phyloP scores from a whole-genome alignment of 1,140 invertebrate species.

The Brachionus rubens region DNA sequence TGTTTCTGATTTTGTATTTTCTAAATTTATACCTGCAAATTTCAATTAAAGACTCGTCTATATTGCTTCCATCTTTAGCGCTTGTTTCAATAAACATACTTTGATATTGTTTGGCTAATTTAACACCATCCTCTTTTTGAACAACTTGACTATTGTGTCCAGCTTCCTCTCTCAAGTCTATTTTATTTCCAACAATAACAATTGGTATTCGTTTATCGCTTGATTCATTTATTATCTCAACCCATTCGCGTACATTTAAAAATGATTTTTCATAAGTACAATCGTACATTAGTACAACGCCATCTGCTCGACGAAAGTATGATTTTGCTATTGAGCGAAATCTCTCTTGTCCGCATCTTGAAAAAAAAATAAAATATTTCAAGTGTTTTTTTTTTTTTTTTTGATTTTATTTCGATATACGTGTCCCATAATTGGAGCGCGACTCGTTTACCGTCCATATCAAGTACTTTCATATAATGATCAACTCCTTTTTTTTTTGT shows the following conservation, averaged over 20 bases:
- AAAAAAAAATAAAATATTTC: neutral
- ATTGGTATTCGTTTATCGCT: slow-evolving; percentile 56
- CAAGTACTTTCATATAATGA: slow-evolving; percentile 64
- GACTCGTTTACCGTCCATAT: slow-evolving; percentile 60
- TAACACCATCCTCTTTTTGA: slow-evolving; percentile 54
- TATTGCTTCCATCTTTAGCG: slow-evolving; percentile 62
- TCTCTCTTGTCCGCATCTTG: slow-evolving; percentile 51
- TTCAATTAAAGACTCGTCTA: slow-evolving; percentile 60
- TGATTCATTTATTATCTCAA: slow-evolving; percentile 19
- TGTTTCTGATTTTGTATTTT: neutral
- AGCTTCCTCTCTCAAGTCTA: slow-evolving; percentile 60
- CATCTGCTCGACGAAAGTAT: slow-evolving; percentile 70
- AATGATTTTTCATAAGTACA: slow-evolving; percentile 67
- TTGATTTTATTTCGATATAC: slow-evolving; percentile 48
- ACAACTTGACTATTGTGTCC: slow-evolving; percentile 52
- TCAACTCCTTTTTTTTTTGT: slow-evolving; percentile 60
- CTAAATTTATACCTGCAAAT: slow-evolving; percentile 58
- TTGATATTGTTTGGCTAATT: slow-evolving; percentile 52
- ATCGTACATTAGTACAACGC: slow-evolving; percentile 70
- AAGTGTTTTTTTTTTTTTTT: neutral
- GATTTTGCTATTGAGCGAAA: slow-evolving; percentile 70
- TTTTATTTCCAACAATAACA: slow-evolving; percentile 65
- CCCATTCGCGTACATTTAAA: slow-evolving; percentile 67
- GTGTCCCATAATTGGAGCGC: slow-evolving; percentile 67
- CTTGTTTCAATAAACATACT: slow-evolving; percentile 60